Conservation (phyloP, 1,140 invertebrate species). For the Thrips palmi region DNA sequence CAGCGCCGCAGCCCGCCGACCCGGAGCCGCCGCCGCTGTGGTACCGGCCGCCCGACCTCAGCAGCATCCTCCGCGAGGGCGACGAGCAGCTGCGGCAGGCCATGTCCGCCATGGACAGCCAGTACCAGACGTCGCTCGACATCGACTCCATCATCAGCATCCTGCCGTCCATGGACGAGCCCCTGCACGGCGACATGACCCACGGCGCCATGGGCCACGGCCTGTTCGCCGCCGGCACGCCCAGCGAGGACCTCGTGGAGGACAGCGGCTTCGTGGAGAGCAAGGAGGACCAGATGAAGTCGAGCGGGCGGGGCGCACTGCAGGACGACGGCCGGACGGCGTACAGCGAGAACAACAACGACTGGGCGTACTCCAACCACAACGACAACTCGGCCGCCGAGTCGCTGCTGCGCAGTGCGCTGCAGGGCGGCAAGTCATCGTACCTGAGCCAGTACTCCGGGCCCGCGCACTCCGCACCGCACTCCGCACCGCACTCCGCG, state of each 20-base stretch:
- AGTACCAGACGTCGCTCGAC: conserved; percentile 18
- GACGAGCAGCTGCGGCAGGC: conserved; percentile 4
- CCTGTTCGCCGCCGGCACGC: conserved; percentile 18
- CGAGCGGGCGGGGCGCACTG: conserved; percentile 15
- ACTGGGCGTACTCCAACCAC: conserved; percentile 55
- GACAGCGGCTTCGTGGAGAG: conserved; percentile 48
- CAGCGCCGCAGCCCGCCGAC: conserved; percentile 27
- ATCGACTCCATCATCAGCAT: conserved; percentile 28
- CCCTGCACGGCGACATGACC: conserved; percentile 17
- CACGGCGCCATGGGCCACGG: conserved; percentile 22
- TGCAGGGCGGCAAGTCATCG: too few species aligned
- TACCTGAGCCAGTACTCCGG: too few species aligned
- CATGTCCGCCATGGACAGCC: conserved; percentile 26
- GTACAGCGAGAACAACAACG: conserved; percentile 54
- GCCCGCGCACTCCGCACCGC: conserved; percentile 24
- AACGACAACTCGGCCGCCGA: conserved; percentile 33
- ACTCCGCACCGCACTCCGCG: conserved; percentile 12
- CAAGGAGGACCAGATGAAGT: conserved; percentile 34
- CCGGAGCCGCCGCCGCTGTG: too few species aligned
- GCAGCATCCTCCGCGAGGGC: background rate
- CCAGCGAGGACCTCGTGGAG: conserved; percentile 36
- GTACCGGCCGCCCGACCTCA: conserved; percentile 8
- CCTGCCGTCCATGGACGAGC: conserved; percentile 22
- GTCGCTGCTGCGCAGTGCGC: conserved; percentile 55
- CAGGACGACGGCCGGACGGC: too few species aligned